Percentiles rank a stretch among this genome's conserved stretches.
Evolutionary conservation across 2,113 vertebrate species (phyloP).

Genomic region (Phocoena sinus): DNA sequence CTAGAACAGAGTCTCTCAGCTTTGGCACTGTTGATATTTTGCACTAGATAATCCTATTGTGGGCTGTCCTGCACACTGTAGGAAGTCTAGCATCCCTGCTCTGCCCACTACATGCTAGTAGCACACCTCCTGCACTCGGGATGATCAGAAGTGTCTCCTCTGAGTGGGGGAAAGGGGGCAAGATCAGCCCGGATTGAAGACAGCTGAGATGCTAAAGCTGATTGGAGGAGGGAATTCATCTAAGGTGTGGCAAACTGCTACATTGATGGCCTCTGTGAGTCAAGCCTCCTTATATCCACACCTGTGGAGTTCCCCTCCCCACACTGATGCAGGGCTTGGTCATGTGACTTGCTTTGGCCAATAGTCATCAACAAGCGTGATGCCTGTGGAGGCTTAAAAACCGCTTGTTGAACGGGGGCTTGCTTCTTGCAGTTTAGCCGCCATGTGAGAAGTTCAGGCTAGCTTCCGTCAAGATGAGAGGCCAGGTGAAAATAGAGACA

Average conservation of each 20-base stretch:
- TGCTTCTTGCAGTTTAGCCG: neutral
- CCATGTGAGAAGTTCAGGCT: neutral
- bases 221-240: neutral
- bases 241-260: too few relatives aligned
- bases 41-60: neutral
- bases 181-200: neutral
- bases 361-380: neutral
- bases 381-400: neutral
- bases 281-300: neutral
- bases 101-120: neutral
- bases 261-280: neutral
- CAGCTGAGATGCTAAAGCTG: neutral
- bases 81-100: neutral
- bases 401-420: rapidly evolving
- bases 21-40: neutral
- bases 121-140: too few relatives aligned
- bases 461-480: neutral
- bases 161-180: neutral
- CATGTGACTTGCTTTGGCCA: neutral
- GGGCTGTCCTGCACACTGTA: neutral
- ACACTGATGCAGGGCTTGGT: neutral
- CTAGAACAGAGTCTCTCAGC: neutral
- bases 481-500: neutral
- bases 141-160: neutral
- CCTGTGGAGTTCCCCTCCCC: rapidly evolving